These are phyloP conservation scores for Colletes collaris DNA, from an alignment of 2,888 invertebrate species.

Conservation along the genomic window DNA sequence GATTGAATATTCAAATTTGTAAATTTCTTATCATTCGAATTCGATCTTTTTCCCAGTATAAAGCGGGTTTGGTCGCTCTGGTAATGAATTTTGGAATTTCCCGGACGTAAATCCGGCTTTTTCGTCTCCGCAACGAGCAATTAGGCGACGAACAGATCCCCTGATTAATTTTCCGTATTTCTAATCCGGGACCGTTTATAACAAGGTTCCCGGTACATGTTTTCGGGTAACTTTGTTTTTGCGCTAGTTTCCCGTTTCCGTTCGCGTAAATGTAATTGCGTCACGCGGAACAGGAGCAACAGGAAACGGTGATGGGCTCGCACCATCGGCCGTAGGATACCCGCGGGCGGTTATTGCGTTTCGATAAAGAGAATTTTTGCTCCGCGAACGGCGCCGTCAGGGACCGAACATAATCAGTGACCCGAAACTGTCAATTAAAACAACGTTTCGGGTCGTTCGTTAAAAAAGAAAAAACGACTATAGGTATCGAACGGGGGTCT, in stretches of 20 bases:
- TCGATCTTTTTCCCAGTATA: too few species aligned
- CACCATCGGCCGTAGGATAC: neutral
- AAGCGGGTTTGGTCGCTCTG: too few species aligned
- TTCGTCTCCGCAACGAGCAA: neutral
- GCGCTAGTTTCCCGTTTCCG: conserved; percentile 33
- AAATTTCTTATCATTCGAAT: too few species aligned
- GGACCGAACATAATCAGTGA: neutral
- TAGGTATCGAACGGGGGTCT: neutral
- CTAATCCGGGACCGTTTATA: neutral
- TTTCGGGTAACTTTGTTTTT: conserved; percentile 29
- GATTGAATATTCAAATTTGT: too few species aligned
- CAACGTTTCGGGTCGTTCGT: neutral
- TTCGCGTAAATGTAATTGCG: conserved; percentile 33
- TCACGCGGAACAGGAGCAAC: conserved; percentile 21
- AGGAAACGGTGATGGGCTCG: conserved; percentile 18
- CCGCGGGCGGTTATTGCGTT: conserved; percentile 21
- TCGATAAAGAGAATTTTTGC: conserved; percentile 11
- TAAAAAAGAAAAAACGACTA: neutral
- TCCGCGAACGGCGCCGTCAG: neutral
- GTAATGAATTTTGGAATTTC: neutral
- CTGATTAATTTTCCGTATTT: conserved; percentile 13
- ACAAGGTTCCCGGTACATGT: neutral
- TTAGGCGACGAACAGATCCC: conserved; percentile 14
- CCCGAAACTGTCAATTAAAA: conserved; percentile 4
- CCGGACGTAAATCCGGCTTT: too few species aligned